phyloP scores from a whole-genome alignment of 2,113 vertebrate genomes.

The Galemys pyrenaicus region DNA sequence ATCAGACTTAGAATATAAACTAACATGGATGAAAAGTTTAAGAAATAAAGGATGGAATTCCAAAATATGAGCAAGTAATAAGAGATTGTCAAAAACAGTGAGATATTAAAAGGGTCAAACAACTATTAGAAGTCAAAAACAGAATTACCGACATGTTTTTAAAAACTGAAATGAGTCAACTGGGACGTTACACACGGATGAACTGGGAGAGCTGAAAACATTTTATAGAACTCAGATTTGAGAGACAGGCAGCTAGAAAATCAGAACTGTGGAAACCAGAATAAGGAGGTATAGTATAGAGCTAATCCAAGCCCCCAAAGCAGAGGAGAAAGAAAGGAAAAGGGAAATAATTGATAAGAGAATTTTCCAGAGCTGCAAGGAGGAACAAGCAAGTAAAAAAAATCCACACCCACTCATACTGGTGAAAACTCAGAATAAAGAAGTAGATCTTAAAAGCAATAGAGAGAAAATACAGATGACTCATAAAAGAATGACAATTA shows the following conservation, averaged over 20 bases:
- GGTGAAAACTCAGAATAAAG: neutral
- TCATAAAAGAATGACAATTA: neutral
- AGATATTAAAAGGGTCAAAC: neutral
- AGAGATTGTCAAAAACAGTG: neutral
- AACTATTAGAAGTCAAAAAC: conserved; percentile 24
- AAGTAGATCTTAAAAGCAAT: neutral
- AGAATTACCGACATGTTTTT: neutral
- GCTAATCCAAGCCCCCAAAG: neutral
- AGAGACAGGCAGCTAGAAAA: neutral
- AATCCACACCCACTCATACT: neutral
- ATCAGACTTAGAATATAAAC: neutral
- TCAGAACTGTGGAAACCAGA: neutral
- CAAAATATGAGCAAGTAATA: neutral
- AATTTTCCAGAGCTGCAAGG: neutral
- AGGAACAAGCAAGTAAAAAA: neutral
- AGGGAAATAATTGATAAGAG: neutral
- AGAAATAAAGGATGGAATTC: neutral
- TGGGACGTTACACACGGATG: neutral
- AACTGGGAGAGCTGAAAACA: conserved; percentile 7
- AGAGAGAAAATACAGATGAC: neutral
- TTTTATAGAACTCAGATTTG: neutral
- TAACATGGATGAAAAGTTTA: neutral
- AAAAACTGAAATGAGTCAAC: neutral
- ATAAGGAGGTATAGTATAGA: neutral
- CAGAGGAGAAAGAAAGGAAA: neutral